Conservation (phyloP, 2,888 invertebrate species). For the Coelinius sp. region DNA sequence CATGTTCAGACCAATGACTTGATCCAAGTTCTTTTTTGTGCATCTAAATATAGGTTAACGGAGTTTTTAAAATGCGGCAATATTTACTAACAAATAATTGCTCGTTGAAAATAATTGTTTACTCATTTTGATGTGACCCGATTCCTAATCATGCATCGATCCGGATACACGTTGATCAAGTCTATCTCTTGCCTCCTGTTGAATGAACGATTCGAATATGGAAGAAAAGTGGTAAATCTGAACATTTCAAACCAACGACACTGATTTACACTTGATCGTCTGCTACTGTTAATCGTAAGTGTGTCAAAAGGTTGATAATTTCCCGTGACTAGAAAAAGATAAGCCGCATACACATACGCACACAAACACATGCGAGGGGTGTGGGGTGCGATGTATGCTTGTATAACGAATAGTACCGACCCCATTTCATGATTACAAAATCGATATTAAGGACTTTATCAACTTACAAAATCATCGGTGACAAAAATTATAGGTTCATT, state of each 20-base stretch:
- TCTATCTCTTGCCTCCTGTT: constrained; percentile 1
- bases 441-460: constrained; percentile 65
- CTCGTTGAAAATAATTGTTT: constrained; percentile 36
- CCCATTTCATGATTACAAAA: constrained; percentile 66
- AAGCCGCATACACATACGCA: constrained; percentile 29
- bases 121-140: constrained; percentile 50
- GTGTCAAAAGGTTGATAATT: constrained; percentile 34
- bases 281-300: background rate
- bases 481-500: background rate
- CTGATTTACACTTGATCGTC: background rate
- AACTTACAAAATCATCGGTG: constrained; percentile 54
- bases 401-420: constrained; percentile 54
- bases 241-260: background rate
- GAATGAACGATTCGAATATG: background rate
- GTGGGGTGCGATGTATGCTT: constrained; percentile 24
- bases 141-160: constrained; percentile 58
- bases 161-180: constrained; percentile 23
- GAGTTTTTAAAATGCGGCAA: constrained; percentile 35
- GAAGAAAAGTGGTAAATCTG: background rate
- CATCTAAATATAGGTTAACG: background rate
- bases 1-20: no score
- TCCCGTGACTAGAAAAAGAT: constrained; percentile 43
- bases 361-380: no score
- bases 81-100: constrained; percentile 44
- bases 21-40: background rate